phyloP scores from a whole-genome alignment of 2,888 invertebrate genomes.

The Tenthredo amoena region DNA sequence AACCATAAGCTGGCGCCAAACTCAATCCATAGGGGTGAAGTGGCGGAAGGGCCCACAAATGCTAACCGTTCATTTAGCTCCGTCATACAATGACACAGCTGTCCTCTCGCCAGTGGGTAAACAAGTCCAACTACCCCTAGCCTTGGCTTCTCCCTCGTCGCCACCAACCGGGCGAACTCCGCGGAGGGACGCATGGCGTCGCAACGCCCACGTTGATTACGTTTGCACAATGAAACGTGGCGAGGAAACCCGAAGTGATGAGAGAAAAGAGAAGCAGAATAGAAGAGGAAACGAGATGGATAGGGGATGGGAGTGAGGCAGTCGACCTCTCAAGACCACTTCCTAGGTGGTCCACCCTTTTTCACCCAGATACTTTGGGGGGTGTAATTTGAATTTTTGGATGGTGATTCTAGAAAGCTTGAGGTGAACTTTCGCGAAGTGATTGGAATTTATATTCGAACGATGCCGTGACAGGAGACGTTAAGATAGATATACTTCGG shows the following conservation, averaged over 20 bases:
- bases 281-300: background rate
- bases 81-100: constrained; percentile 45
- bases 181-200: constrained; percentile 44
- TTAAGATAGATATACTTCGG: background rate
- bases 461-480: background rate
- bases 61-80: background rate
- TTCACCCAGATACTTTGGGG: background rate
- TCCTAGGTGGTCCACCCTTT: constrained; percentile 18
- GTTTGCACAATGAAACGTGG: constrained; percentile 51
- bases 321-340: constrained; percentile 17
- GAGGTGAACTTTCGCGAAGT: background rate
- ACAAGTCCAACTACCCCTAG: constrained; percentile 24
- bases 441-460: constrained; percentile 3
- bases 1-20: constrained; percentile 38
- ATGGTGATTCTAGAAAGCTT: background rate
- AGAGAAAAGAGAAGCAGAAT: background rate
- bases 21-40: background rate
- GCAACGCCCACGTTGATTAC: constrained; percentile 50
- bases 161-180: constrained; percentile 26
- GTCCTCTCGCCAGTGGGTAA: constrained; percentile 40
- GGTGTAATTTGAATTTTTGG: constrained; percentile 24
- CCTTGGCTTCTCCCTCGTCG: background rate
- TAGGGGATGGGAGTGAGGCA: background rate
- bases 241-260: background rate
- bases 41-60: background rate